Evolutionary conservation across 1,140 invertebrate genomes (phyloP), one percentile per base, ranked within the genome.

Genomic region (Tetramorium simillimum): DNA sequence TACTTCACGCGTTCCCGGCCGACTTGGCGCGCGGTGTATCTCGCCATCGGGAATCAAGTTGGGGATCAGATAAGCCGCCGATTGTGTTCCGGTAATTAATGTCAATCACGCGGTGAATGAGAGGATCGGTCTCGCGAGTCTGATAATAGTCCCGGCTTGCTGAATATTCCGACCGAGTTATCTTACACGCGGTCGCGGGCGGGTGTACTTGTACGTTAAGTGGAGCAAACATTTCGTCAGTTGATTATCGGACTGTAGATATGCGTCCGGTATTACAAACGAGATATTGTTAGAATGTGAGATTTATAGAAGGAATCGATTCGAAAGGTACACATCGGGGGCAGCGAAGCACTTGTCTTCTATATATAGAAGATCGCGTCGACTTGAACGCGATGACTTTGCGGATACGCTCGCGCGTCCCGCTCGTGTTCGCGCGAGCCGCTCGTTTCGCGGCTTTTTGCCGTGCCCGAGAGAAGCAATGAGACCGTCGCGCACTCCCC

Each of bases 21-120:
- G 60, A 72, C 65, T 46, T 33, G 21, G 24, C 24, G 51, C 46
- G n/a, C 33, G 33, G 4, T 33, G 21, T 81, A 81, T 81, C 78
- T 81, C 65, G 65, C 49, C 21, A 43, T 81, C 67, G 65, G 18
- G 69, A 37, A 72, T 60, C 49, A 28, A 58, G 37, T 43, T 24
- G 65, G 3, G 3, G 67, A 82, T 82, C 80, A 60, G 80, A 84
- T 84, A 84, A 84, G 24, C n/a, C 69, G 53, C 53, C 69, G 80
- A 84, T 84, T 84, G 80, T 75, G 69, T 75, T 84, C 53, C 80
- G 80, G 69, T 84, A 84, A 84, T 84, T 84, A 84, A 84, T 84
- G 80, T 84, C 80, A 84, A 84, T 75, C 80, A 84, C 7, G 28
- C 40, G 53, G 10, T 75, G 33, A 85, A 80, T 28, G 84, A 85